These are phyloP conservation scores for Drosophila parthenogenetica DNA, from an alignment of 2,888 invertebrate genomes.

Conservation along the genomic window DNA sequence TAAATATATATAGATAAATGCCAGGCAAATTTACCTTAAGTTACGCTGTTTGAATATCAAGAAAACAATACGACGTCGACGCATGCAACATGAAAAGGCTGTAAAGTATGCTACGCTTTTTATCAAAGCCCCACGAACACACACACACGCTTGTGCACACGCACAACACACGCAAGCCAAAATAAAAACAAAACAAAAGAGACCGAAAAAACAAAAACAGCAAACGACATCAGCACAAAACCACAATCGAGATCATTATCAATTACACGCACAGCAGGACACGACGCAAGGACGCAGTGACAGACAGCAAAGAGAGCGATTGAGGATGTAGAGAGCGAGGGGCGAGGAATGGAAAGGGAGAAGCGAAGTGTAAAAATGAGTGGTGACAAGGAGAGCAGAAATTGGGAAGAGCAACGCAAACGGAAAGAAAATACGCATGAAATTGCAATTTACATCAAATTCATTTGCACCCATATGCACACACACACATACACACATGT, in stretches of 20 bases:
- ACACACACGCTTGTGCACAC: conserved; percentile 1
- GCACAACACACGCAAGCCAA: conserved; percentile 27
- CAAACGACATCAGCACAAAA: conserved; percentile 62
- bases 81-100: conserved; percentile 50
- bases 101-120: conserved; percentile 61
- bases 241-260: conserved; percentile 82
- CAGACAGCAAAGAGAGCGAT: conserved; percentile 14
- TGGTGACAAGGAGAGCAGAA: conserved; percentile 6
- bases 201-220: conserved; percentile 48
- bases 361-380: conserved; percentile 1
- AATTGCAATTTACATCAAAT: conserved; percentile 82
- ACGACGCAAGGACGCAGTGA: conserved; percentile 39
- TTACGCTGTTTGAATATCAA: conserved; percentile 68
- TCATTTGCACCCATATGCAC: conserved; percentile 79
- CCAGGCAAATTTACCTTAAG: conserved; percentile 55
- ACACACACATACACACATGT: conserved; percentile 29
- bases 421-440: conserved; percentile 81
- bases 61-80: conserved; percentile 34
- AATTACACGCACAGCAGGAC: conserved; percentile 81
- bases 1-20: conserved; percentile 42
- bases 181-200: conserved; percentile 47
- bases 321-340: conserved; percentile 7
- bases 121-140: conserved; percentile 53
- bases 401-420: conserved; percentile 36
- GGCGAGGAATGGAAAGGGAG: neutral